A percentile compares a stretch with the other conserved stretches of the same genome.
phyloP scores from a whole-genome alignment of 1,140 invertebrate species.

The Cyrtorhinus lividipennis region DNA sequence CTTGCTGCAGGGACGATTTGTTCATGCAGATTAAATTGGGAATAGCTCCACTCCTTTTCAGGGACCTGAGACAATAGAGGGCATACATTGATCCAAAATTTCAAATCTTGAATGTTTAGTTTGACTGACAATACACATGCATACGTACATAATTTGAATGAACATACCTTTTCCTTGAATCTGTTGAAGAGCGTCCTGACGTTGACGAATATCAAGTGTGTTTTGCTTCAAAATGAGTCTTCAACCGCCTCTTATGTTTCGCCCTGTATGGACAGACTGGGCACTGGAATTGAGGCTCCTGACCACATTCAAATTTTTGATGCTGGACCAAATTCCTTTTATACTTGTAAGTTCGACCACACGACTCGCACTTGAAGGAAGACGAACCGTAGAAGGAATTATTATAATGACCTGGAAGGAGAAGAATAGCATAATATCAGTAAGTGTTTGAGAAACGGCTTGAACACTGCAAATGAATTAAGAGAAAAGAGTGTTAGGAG shows the following conservation, averaged over 20 bases:
- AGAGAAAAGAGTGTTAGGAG: too few species aligned
- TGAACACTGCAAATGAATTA: too few species aligned
- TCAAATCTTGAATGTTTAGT: too few species aligned
- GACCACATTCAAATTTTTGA: constrained; percentile 33
- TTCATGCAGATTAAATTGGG: neutral
- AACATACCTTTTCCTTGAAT: neutral
- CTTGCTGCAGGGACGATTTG: neutral
- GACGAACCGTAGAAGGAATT: too few species aligned
- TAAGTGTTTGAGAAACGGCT: too few species aligned
- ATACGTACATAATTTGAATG: too few species aligned
- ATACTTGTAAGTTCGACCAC: constrained; percentile 24
- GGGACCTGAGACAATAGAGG: neutral
- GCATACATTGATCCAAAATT: too few species aligned
- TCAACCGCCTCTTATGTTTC: constrained; percentile 29
- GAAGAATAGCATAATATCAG: too few species aligned
- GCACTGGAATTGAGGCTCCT: constrained; percentile 29
- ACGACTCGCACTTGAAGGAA: constrained; percentile 29
- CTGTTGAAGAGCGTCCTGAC: neutral
- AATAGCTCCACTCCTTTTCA: neutral
- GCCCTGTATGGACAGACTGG: constrained; percentile 30
- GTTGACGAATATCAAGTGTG: constrained; percentile 25
- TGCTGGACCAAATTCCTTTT: constrained; percentile 28
- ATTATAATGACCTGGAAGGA: too few species aligned
- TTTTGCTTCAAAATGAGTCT: constrained; percentile 33
- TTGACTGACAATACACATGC: too few species aligned